A percentile compares a stretch with the other conserved stretches of the same genome.
These are phyloP conservation scores for Eupithecia centaureata DNA, from an alignment of 2,888 invertebrate genomes.

Conservation along the genomic window DNA sequence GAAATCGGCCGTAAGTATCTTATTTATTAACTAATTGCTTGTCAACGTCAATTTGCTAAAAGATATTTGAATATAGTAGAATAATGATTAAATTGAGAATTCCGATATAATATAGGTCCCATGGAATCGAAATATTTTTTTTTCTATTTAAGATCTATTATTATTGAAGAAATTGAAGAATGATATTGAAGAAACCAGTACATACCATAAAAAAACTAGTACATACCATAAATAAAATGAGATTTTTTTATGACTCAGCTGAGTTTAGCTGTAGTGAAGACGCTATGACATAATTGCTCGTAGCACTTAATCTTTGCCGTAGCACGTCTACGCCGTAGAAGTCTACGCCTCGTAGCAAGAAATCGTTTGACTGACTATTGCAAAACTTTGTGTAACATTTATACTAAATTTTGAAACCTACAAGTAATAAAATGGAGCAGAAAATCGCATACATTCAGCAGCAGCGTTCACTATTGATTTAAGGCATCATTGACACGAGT, in stretches of 20 bases:
- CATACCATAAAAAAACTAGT: too few relatives aligned
- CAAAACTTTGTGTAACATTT: neutral
- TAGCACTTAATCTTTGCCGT: neutral
- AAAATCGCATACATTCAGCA: neutral
- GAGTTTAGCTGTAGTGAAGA: too few relatives aligned
- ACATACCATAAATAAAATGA: neutral
- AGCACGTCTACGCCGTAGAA: neutral
- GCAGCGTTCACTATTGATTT: conserved; percentile 9
- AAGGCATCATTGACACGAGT: conserved; percentile 23
- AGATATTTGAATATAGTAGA: too few relatives aligned
- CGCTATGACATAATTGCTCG: neutral
- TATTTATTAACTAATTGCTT: too few relatives aligned
- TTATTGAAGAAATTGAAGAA: too few relatives aligned
- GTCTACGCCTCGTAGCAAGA: neutral
- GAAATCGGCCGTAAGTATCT: too few relatives aligned
- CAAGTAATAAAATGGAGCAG: too few relatives aligned
- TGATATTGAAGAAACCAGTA: too few relatives aligned
- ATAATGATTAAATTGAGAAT: too few relatives aligned
- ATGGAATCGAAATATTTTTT: neutral
- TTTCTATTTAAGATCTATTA: too few relatives aligned
- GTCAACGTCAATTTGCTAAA: too few relatives aligned
- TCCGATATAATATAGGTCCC: too few relatives aligned
- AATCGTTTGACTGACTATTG: neutral
- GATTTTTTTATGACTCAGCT: neutral
- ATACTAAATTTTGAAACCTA: neutral